Conservation (phyloP, 1,140 invertebrate genomes). For the Polyergus mexicanus region DNA sequence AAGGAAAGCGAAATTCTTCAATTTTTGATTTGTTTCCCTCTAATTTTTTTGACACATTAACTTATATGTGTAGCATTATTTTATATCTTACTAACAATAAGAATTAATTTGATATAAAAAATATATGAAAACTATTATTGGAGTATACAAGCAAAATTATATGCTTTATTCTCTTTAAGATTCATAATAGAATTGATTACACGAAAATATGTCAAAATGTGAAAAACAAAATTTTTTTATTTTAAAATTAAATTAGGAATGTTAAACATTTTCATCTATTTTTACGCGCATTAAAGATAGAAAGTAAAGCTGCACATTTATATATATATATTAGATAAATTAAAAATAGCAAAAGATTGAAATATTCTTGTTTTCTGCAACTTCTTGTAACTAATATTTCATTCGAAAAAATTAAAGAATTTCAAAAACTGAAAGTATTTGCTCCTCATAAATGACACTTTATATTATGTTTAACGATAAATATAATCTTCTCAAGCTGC, state of each 20-base stretch:
- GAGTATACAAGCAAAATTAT: background rate
- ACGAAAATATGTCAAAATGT: background rate
- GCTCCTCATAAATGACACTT: background rate
- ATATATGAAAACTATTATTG: background rate
- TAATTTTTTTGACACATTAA: background rate
- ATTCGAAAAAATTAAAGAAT: background rate
- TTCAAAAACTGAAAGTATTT: background rate
- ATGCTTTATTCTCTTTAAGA: background rate
- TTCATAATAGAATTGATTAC: background rate
- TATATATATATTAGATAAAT: background rate
- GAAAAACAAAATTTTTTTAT: background rate
- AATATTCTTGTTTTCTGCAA: background rate
- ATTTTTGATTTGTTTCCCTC: background rate
- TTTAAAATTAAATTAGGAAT: background rate
- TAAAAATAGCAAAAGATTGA: background rate
- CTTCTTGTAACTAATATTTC: background rate
- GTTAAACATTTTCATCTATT: background rate
- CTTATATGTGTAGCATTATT: background rate
- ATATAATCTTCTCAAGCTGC: constrained; percentile 2
- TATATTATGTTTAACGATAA: background rate
- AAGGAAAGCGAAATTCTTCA: background rate
- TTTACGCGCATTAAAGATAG: background rate
- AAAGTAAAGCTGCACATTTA: background rate
- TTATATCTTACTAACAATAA: background rate
- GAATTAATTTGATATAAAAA: background rate